These are phyloP conservation scores for Agrypnia vestita DNA, from an alignment of 1,140 invertebrate genomes.

Conservation along the genomic window DNA sequence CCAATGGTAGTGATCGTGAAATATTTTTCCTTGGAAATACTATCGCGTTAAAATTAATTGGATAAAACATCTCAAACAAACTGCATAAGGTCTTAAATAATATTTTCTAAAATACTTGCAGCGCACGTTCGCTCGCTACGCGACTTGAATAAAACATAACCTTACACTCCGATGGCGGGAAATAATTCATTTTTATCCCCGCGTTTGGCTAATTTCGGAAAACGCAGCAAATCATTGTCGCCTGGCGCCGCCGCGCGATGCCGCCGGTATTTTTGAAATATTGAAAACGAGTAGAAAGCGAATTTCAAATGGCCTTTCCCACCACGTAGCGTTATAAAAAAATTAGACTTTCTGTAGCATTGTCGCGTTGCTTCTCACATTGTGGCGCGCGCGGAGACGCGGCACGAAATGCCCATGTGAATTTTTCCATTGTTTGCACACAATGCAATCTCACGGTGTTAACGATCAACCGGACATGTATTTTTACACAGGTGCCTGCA, in stretches of 20 bases:
- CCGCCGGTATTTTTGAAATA: not conserved
- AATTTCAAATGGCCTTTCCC: not conserved
- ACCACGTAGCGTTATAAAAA: not conserved
- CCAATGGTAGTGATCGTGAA: too few relatives aligned
- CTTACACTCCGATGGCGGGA: constrained; percentile 42
- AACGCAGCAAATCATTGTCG: not conserved
- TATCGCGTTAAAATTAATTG: too few relatives aligned
- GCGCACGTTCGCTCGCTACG: not conserved
- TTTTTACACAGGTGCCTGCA: not conserved
- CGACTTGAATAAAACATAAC: constrained; percentile 53
- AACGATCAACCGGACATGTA: not conserved
- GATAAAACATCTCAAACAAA: too few relatives aligned
- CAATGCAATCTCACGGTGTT: constrained; percentile 2
- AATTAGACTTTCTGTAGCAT: not conserved
- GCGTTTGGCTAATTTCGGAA: constrained; percentile 44
- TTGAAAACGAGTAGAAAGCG: not conserved
- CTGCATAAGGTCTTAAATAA: too few relatives aligned
- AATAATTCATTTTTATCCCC: constrained; percentile 49
- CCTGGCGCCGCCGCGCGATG: too few relatives aligned
- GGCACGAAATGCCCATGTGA: not conserved
- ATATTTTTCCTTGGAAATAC: too few relatives aligned
- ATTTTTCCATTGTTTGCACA: constrained; percentile 9
- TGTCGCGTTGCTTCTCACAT: not conserved
- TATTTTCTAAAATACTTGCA: too few relatives aligned
- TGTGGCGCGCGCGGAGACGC: not conserved